A percentile compares a stretch with the other conserved stretches of the same genome.
Conservation (phyloP, 2,797 vertebrate species). For the Carcharodon carcharias region DNA sequence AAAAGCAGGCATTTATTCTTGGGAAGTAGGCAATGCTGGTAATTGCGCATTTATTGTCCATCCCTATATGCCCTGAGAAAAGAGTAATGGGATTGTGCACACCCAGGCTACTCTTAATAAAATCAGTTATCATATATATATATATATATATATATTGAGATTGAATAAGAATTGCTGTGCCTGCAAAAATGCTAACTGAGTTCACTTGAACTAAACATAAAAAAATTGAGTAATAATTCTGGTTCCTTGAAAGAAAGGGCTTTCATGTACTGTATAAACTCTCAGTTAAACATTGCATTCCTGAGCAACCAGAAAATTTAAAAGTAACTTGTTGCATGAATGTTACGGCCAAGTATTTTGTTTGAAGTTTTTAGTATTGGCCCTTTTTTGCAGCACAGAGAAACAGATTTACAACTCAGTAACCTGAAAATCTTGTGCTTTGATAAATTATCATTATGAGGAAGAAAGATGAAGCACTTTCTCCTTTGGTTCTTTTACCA, state of each 20-base stretch:
- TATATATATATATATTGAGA: neutral
- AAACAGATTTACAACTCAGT: neutral
- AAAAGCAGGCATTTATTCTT: neutral
- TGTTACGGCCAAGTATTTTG: neutral
- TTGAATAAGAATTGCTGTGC: neutral
- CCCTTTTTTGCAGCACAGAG: neutral
- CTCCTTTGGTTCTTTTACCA: neutral
- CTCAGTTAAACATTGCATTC: neutral
- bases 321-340: constrained; percentile 12
- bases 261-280: neutral
- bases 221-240: neutral
- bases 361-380: neutral
- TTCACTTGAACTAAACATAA: neutral
- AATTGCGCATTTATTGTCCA: neutral
- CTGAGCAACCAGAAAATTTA: neutral
- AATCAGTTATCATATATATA: neutral
- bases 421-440: neutral
- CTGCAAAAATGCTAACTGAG: neutral
- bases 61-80: neutral
- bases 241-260: neutral
- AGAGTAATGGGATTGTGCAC: neutral
- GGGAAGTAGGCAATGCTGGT: neutral
- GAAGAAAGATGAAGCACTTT: neutral
- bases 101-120: neutral
- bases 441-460: neutral